Evolutionary conservation across 2,113 vertebrate genomes (phyloP), one percentile per base, ranked within the genome.

Genomic region (Phylloscopus trochiloides): DNA sequence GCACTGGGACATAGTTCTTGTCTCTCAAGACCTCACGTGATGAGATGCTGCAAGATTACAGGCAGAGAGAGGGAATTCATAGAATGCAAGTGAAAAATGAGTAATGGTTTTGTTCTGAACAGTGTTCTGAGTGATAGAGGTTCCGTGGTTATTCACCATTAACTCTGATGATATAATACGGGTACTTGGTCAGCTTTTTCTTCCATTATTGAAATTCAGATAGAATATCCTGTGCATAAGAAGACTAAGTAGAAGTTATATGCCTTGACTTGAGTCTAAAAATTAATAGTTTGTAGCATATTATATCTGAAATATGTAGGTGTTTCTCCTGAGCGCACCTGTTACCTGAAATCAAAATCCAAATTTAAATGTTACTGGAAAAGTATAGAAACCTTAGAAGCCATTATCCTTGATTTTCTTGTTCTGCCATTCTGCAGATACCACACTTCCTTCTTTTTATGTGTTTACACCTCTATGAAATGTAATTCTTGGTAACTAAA

Each of bases 31-130:
- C 47, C 34, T 93, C 90, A 85, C 0, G 3, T 95, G 92, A 62
- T 86, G 65, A 87, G 84, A 61, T 96, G 55, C 85, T 94, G 54
- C 83, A 90, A 95, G 71, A 90, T 73, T 86, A 73, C 62, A 83
- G 85, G 18, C 76, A 70, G 78, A 93, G 68, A 61, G 36, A 28
- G 61, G 34, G 70, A 92, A 82, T 92, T 92, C 62, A 47, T 72
- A 75, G 90, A 86, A 80, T 88, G 55, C 67, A 73, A 90, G 85
- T 80, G 85, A 47, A 91, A 91, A 94, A 73, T 93, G 94, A 95
- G 10, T 94, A 86, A 94, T 95, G 81, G 31, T 67, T 96, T 95
- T 97, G 93, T 94, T 95, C 92, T 77, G 85, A 88, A 55, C 55
- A 73, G 2, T 88, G 87, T 90, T 94, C 85, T 91, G 54, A 43